Percentiles rank a stretch among this genome's conserved stretches.
phyloP scores from a whole-genome alignment of 2,888 invertebrate genomes.

The Cryptocheilus praepositus region DNA sequence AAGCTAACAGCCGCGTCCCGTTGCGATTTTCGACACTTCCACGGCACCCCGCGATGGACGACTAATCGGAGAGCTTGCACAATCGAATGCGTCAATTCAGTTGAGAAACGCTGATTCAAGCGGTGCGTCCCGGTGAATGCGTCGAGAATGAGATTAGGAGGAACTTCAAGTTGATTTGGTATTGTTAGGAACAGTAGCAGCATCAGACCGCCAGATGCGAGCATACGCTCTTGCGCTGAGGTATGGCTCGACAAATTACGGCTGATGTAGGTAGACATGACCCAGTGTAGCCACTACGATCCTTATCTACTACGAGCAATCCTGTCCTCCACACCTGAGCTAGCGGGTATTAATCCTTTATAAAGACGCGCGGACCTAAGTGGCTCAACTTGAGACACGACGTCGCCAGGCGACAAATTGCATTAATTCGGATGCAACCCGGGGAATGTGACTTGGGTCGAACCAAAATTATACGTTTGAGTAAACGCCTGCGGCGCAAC shows the following conservation, averaged over 20 bases:
- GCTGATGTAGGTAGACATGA: slow-evolving; percentile 30
- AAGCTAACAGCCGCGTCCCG: no score
- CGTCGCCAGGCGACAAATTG: no score
- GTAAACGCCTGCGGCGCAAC: no score
- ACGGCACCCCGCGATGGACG: neutral
- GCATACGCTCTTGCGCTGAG: slow-evolving; percentile 21
- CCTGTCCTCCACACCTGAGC: slow-evolving; percentile 29
- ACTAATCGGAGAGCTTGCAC: slow-evolving; percentile 17
- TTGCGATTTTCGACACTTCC: neutral
- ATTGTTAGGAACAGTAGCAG: slow-evolving; percentile 24
- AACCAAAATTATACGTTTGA: no score
- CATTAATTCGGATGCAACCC: no score
- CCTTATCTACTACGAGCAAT: slow-evolving; percentile 37
- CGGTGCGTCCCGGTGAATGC: neutral
- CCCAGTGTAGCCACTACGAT: slow-evolving; percentile 29
- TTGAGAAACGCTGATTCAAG: slow-evolving; percentile 20
- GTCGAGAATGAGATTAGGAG: slow-evolving; percentile 19
- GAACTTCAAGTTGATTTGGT: slow-evolving; percentile 33
- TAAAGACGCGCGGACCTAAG: slow-evolving; percentile 11
- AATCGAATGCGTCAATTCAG: neutral
- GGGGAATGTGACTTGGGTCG: no score
- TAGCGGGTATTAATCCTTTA: slow-evolving; percentile 37
- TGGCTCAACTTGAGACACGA: no score
- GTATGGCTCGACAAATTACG: slow-evolving; percentile 37
- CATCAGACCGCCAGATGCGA: slow-evolving; percentile 22